phyloP scores from a whole-genome alignment of 92 coral and sea anemone genomes.

The Heliopora coerulea region DNA sequence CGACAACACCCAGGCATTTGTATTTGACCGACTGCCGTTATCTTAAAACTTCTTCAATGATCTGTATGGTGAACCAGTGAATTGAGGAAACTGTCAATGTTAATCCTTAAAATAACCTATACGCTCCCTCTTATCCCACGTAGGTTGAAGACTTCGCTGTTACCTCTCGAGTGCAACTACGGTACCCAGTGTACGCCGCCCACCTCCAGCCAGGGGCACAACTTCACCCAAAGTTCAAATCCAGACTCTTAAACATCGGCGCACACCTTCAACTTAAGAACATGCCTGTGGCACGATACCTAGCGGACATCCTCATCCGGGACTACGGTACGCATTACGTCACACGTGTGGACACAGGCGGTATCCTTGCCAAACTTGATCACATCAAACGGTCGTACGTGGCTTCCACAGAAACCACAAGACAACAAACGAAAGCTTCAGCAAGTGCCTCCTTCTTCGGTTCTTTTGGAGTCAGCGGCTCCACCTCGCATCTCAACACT shows the following conservation, averaged over 20 bases:
- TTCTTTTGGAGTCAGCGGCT: slow-evolving; percentile 54
- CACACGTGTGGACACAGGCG: slow-evolving; percentile 87
- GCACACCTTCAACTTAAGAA: slow-evolving; percentile 81
- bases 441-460: slow-evolving; percentile 88
- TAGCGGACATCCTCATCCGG: slow-evolving; percentile 76
- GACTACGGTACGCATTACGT: slow-evolving; percentile 89
- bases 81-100: no score
- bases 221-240: slow-evolving; percentile 74
- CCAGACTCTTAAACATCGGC: slow-evolving; percentile 82
- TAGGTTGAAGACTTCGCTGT: slow-evolving; percentile 75
- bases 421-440: slow-evolving; percentile 65
- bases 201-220: slow-evolving; percentile 71
- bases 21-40: no score
- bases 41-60: no score
- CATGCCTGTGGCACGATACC: slow-evolving; percentile 74
- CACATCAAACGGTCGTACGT: slow-evolving; percentile 52
- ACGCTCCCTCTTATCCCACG: background rate
- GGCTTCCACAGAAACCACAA: slow-evolving; percentile 52
- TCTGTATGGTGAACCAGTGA: no score
- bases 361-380: slow-evolving; percentile 79
- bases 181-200: slow-evolving; percentile 64
- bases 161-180: slow-evolving; percentile 84
- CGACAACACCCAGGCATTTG: no score
- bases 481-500: slow-evolving; percentile 53
- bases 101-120: background rate